Evolutionary conservation across 2,888 invertebrate genomes (phyloP), one percentile per base, ranked within the genome.

Genomic region (Tetragnatha montana): DNA sequence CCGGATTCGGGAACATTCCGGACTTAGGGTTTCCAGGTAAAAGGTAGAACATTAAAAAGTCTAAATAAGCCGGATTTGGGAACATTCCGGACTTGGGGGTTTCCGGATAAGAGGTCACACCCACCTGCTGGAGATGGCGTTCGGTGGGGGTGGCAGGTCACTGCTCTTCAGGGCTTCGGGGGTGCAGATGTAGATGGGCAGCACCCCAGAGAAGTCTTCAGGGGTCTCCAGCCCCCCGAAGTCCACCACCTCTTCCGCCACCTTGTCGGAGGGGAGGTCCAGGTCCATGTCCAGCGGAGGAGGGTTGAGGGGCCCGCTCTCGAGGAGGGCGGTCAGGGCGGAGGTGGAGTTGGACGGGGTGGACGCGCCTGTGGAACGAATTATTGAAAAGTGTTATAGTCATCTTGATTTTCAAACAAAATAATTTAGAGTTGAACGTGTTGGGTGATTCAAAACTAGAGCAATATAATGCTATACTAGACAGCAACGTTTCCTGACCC

Each of bases 301-400:
- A 6, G 83, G 76, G 69, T 90, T 90, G 22, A 90, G 70, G 60
- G 90, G 90, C 69, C 79, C 75, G 60, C 90, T 87, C 50, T 90
- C 78, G 3, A 90, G 87, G 14, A 90, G 51, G 1, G 90, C 90
- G 10, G 90, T 87, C 49, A 90, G 74, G 7, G 90, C 87, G 0
- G 90, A 87, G 74, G 87, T 90, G 0, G 80, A 22, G 22, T 89
- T 86, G 49, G 87, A 35, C 6, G 87, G 68, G 17, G 89, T 60
- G 10, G 81, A 35, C 35, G 35, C 35, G 35, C 35, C 35, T 35
- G 35, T 35, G 4, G n/a, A 14, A 12, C 68, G 68, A 68, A 14
- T 68, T 68, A 12, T 68, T 68, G 68, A 68, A 12, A 8, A 14
- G 68, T 12, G 68, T 68, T 68, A 12, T 19, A 71, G 22, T n/a